A percentile compares a stretch with the other conserved stretches of the same genome.
These are phyloP conservation scores for Pygmarrhopalites habei DNA, from an alignment of 1,140 invertebrate species.

Conservation along the genomic window DNA sequence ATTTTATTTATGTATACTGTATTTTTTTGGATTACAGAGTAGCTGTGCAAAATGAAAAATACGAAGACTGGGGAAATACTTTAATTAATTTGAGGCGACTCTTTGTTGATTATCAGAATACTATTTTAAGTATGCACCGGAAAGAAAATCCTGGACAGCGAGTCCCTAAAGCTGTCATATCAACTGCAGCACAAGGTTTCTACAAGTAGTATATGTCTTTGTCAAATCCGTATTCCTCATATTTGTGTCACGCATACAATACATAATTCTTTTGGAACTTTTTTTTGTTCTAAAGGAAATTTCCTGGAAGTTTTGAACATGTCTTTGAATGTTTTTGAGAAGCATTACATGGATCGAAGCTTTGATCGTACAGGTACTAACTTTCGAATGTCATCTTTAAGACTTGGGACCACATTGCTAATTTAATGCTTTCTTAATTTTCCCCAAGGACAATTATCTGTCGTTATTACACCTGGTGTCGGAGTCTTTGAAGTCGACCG, in stretches of 20 bases:
- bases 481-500: conserved; percentile 96
- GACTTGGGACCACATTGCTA: too few species aligned
- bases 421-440: too few species aligned
- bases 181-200: conserved; percentile 84
- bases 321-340: conserved; percentile 97
- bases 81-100: conserved; percentile 75
- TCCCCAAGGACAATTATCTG: conserved; percentile 91
- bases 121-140: conserved; percentile 80
- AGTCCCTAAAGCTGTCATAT: conserved; percentile 81
- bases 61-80: conserved; percentile 92
- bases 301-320: conserved; percentile 98
- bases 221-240: too few species aligned
- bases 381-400: too few species aligned
- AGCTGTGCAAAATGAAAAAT: conserved; percentile 94
- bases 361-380: conserved; percentile 97
- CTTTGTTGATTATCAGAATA: conserved; percentile 85
- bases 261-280: too few species aligned
- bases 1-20: too few species aligned
- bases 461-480: conserved; percentile 95
- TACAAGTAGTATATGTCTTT: too few species aligned
- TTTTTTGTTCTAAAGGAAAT: too few species aligned
- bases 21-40: too few species aligned
- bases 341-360: conserved; percentile 93
- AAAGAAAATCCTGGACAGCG: conserved; percentile 51
- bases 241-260: too few species aligned